phyloP scores from a whole-genome alignment of 2,113 vertebrate genomes.

The Cacatua alba region DNA sequence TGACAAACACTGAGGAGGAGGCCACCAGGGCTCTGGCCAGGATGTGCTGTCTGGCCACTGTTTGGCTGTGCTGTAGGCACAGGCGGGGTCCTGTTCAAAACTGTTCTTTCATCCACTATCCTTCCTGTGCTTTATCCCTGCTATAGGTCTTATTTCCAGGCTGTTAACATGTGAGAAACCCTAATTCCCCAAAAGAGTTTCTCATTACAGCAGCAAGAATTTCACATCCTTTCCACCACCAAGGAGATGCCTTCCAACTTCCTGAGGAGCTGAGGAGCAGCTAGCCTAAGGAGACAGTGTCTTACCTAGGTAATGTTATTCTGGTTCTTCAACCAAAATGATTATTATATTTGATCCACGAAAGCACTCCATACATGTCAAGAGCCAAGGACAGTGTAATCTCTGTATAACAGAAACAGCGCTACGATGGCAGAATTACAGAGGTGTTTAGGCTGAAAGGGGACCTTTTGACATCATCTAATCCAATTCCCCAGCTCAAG shows the following conservation, averaged over 20 bases:
- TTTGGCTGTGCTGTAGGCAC: background rate
- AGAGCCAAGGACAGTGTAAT: background rate
- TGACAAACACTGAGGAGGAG: background rate
- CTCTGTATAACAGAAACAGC: background rate
- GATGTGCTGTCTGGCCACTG: background rate
- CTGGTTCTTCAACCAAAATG: background rate
- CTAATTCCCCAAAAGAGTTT: background rate
- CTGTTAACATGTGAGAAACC: background rate
- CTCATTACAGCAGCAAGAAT: background rate
- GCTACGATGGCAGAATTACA: background rate
- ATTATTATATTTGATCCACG: background rate
- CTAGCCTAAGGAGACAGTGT: background rate
- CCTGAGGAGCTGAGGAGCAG: background rate
- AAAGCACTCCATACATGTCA: background rate
- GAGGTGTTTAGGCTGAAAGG: background rate
- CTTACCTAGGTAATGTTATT: background rate
- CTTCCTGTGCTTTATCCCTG: background rate
- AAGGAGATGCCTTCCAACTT: background rate
- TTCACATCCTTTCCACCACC: background rate
- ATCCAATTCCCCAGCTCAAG: background rate
- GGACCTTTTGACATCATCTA: background rate
- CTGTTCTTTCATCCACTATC: background rate
- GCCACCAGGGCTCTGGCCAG: background rate
- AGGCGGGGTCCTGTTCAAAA: background rate
- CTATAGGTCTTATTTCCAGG: background rate